Percentiles rank a stretch among this genome's conserved stretches.
Conservation (phyloP, 2,888 invertebrate species). For the Phymatocera aterrima region DNA sequence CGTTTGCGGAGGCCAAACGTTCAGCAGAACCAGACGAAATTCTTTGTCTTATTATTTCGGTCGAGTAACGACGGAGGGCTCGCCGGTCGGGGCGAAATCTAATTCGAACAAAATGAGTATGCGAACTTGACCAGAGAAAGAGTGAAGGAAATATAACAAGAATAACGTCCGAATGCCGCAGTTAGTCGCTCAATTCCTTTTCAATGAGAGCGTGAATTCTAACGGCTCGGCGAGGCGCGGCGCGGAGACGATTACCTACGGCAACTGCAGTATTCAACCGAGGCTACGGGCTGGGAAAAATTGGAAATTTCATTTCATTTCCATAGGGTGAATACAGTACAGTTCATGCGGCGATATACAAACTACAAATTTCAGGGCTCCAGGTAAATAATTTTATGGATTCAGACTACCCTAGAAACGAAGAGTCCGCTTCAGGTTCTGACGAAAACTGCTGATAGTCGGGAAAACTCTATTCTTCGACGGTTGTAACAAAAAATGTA, state of each 20-base stretch:
- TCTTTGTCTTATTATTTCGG: background rate
- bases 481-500: background rate
- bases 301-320: slow-evolving; percentile 1
- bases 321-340: background rate
- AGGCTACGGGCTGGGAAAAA: slow-evolving; percentile 6
- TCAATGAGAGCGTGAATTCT: slow-evolving; percentile 11
- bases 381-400: slow-evolving; percentile 12
- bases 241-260: background rate
- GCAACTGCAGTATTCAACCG: slow-evolving; percentile 16
- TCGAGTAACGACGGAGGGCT: background rate
- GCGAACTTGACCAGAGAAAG: background rate
- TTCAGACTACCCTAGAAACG: background rate
- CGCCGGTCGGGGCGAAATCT: slow-evolving; percentile 10
- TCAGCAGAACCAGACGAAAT: slow-evolving; percentile 28
- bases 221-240: background rate
- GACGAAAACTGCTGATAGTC: slow-evolving; percentile 25
- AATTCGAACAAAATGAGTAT: slow-evolving; percentile 17
- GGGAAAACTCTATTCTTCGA: slow-evolving; percentile 8
- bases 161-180: background rate
- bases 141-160: background rate
- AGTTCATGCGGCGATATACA: background rate
- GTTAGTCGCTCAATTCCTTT: slow-evolving; percentile 1
- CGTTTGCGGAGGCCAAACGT: background rate
- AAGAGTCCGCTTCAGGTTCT: slow-evolving; percentile 7
- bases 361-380: background rate